phyloP scores from a whole-genome alignment of 2,888 invertebrate species.

The Allacma fusca region DNA sequence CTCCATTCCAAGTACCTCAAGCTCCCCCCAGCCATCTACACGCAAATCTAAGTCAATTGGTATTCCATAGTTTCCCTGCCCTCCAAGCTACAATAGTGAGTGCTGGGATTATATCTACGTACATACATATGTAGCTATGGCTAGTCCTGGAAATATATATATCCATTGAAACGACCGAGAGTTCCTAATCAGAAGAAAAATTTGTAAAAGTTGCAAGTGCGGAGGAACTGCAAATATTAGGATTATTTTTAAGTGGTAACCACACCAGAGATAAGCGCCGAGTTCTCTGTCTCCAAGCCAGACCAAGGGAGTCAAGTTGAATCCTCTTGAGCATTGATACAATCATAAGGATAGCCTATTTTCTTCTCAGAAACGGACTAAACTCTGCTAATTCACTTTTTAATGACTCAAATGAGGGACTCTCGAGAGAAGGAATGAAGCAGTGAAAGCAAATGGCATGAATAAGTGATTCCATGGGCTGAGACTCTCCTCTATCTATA shows the following conservation, averaged over 20 bases:
- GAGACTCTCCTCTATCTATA: background rate
- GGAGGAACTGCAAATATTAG: background rate
- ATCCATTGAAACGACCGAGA: too few species aligned
- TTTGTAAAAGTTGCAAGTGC: background rate
- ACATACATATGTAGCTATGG: too few species aligned
- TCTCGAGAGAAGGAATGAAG: conserved; percentile 11
- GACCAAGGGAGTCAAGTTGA: background rate
- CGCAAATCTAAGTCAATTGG: too few species aligned
- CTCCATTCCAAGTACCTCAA: too few species aligned
- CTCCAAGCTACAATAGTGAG: too few species aligned
- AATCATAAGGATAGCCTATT: conserved; percentile 17
- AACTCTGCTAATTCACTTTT: conserved; percentile 18
- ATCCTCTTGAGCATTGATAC: conserved; percentile 12
- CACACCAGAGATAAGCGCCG: background rate
- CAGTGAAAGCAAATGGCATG: conserved; percentile 19
- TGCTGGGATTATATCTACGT: too few species aligned
- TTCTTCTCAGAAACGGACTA: conserved; percentile 7
- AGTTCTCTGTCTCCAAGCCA: background rate
- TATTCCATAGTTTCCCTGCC: too few species aligned
- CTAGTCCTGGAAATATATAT: too few species aligned
- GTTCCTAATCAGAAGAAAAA: too few species aligned
- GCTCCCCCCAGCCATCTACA: too few species aligned
- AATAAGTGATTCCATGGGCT: conserved; percentile 13
- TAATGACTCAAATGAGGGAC: conserved; percentile 21
- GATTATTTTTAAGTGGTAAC: conserved; percentile 3